Percentiles rank a stretch among this genome's conserved stretches.
These are phyloP conservation scores for Lochmaea capreae DNA, from an alignment of 2,888 invertebrate genomes.

Conservation along the genomic window DNA sequence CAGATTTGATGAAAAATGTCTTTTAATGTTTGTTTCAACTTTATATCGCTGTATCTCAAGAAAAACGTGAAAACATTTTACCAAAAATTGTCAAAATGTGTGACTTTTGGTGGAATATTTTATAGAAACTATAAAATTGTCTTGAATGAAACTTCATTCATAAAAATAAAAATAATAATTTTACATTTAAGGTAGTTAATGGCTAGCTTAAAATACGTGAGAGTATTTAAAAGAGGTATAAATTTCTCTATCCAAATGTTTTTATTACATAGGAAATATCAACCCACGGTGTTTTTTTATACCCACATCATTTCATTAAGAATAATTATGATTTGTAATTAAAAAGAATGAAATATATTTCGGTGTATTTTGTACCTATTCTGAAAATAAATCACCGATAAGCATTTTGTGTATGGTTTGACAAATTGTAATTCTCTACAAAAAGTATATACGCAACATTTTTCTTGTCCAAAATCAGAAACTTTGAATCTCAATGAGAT, in stretches of 20 bases:
- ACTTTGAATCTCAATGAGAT: neutral
- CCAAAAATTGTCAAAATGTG: too few species aligned
- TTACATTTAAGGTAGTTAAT: conserved; percentile 12
- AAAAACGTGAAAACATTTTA: too few species aligned
- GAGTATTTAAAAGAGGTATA: conserved; percentile 29
- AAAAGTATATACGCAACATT: too few species aligned
- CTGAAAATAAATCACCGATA: too few species aligned
- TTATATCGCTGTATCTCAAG: too few species aligned
- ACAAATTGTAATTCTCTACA: too few species aligned
- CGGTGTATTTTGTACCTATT: too few species aligned
- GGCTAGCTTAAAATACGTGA: conserved; percentile 26
- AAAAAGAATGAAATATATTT: neutral
- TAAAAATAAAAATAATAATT: conserved; percentile 2
- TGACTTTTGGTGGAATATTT: conserved; percentile 15
- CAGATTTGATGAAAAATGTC: too few species aligned
- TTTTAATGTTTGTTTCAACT: too few species aligned
- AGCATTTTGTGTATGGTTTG: too few species aligned
- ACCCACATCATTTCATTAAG: conserved; percentile 3
- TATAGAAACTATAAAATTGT: neutral
- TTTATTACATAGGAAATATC: conserved; percentile 14
- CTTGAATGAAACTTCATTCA: conserved; percentile 11
- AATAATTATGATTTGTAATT: conserved; percentile 13
- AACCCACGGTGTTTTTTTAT: conserved; percentile 3
- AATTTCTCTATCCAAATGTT: conserved; percentile 22
- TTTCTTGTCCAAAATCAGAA: neutral